These are phyloP conservation scores for Formicarius rufipectus DNA, from an alignment of 2,113 vertebrate genomes.

Conservation along the genomic window DNA sequence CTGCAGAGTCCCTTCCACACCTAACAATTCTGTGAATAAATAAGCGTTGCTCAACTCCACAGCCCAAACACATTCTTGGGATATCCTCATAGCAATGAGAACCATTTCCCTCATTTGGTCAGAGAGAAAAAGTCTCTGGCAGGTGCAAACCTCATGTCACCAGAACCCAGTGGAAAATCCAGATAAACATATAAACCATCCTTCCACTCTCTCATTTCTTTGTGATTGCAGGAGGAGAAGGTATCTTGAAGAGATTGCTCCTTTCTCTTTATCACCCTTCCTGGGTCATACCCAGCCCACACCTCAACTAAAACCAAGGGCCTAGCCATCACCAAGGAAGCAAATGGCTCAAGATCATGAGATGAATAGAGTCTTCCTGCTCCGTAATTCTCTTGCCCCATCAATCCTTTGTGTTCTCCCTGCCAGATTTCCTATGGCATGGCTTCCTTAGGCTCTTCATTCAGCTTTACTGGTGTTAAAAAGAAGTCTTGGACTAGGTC, in stretches of 20 bases:
- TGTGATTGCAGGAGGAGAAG: background rate
- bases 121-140: background rate
- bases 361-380: background rate
- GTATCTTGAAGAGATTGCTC: background rate
- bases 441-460: background rate
- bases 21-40: background rate
- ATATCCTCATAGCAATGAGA: background rate
- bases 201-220: background rate
- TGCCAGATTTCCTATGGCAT: background rate
- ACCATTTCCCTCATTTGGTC: background rate
- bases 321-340: background rate
- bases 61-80: background rate
- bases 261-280: background rate
- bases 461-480: background rate
- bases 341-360: background rate
- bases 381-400: background rate
- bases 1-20: background rate
- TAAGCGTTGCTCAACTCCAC: fast-evolving
- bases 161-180: background rate
- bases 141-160: background rate
- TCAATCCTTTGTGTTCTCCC: background rate
- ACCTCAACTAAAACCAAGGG: background rate
- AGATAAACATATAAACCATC: background rate
- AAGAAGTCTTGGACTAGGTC: background rate
- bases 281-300: background rate